These are phyloP conservation scores for Cyrtonyx montezumae DNA, from an alignment of 2,113 vertebrate genomes.

Conservation along the genomic window DNA sequence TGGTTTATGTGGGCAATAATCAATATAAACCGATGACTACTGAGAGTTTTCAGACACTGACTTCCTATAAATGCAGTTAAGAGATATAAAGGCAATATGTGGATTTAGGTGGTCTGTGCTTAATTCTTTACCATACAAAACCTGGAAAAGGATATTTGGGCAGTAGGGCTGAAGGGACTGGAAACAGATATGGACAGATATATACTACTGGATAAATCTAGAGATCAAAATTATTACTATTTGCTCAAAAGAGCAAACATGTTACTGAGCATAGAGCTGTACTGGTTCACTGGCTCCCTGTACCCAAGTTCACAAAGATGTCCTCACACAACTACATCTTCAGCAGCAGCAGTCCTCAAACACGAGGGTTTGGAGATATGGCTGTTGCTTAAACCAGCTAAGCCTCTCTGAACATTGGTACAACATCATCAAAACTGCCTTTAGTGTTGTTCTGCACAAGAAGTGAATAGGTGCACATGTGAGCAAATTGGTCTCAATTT, in stretches of 20 bases:
- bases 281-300: not conserved
- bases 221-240: not conserved
- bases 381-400: not conserved
- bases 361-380: not conserved
- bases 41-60: not conserved
- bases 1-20: not conserved
- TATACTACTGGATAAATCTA: not conserved
- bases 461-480: not conserved
- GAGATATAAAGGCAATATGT: not conserved
- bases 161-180: not conserved
- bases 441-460: not conserved
- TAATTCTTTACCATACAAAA: not conserved
- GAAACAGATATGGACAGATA: not conserved
- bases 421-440: not conserved
- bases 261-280: not conserved
- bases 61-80: not conserved
- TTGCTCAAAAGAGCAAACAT: not conserved
- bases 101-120: not conserved
- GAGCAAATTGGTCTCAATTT: not conserved
- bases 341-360: not conserved
- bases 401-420: not conserved
- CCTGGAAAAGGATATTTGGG: not conserved
- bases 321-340: accelerated
- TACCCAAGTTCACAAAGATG: not conserved
- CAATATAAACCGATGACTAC: not conserved